Evolutionary conservation across 2,888 invertebrate species (phyloP).

Genomic region (Metopia argyrocephala): DNA sequence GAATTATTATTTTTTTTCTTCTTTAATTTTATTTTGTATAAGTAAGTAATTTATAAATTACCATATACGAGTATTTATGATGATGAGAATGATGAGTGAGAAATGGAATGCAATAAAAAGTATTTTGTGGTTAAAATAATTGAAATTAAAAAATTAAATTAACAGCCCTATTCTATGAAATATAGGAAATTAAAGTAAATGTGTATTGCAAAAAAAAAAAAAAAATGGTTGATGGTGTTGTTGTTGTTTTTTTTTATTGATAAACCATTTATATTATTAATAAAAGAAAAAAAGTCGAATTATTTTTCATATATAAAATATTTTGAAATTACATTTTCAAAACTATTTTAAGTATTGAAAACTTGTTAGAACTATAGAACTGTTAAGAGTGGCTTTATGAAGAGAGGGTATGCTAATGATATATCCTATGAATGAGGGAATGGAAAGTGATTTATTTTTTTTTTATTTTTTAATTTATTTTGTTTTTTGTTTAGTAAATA

Average conservation of each 20-base stretch:
- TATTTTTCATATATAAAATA: too few species aligned
- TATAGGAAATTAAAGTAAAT: not conserved
- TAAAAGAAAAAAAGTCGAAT: too few species aligned
- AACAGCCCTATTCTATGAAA: not conserved
- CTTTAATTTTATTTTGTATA: constrained; percentile 60
- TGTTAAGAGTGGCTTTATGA: not conserved
- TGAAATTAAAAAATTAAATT: not conserved
- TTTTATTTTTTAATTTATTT: constrained; percentile 43
- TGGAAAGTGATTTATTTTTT: not conserved
- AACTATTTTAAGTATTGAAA: too few species aligned
- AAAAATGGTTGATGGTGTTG: too few species aligned
- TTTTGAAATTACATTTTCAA: too few species aligned
- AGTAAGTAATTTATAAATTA: constrained; percentile 68
- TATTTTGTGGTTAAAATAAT: not conserved
- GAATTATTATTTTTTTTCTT: constrained; percentile 46
- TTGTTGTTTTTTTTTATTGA: not conserved
- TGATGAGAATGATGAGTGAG: constrained; percentile 62
- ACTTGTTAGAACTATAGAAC: not conserved
- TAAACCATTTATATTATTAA: too few species aligned
- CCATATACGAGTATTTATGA: constrained; percentile 60
- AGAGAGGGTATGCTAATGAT: not conserved
- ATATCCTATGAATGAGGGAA: not conserved
- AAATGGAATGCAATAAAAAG: not conserved
- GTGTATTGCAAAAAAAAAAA: not conserved
- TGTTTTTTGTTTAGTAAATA: constrained; percentile 59